Base-by-base conservation (phyloP, 1,140 invertebrate species). In the Cydia splendana region DNA sequence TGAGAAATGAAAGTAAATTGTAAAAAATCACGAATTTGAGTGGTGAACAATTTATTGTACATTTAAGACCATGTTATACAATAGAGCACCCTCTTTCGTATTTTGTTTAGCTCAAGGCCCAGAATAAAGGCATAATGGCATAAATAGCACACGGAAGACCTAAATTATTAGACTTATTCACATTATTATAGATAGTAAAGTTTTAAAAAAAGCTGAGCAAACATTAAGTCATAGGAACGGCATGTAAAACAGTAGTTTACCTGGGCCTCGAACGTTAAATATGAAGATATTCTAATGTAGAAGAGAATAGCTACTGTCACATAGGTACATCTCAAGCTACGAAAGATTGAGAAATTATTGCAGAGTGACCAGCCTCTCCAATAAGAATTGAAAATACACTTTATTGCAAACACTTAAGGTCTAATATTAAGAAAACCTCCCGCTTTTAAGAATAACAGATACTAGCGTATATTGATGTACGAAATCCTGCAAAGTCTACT, bases 351-450 rank as follows among this genome's bases (percentile, higher is more conserved):
- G 28, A 20, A 15, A 34, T 15, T 69, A 69, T 69, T 69, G 65
- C 65, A 67, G 30, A 34, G 65, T 69, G 65, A 38, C 65, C 28
- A 69, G 65, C 65, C 65, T 69, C 65, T 71, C 67, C 67, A 42
- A 71, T 18, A 75, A 76, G 12, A 38, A 38, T 76, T 65, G 30
- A 75, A 76, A 83, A 85, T 87, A 84, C 85, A 86, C 83, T 88
- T 87, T 85, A 84, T 83, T 83, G 81, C 83, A 81, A 84, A 82
- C 79, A 28, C 87, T 87, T 89, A 89, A 77, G 28, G 65, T 82
- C 85, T 88, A 90, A 80, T 82, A 83, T 85, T 82, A 77, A 79
- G 65, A 34, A 69, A 69, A 69, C 67, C 57, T 62, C 57, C 57
- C 38, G 67, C 67, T 71, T 71, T 12, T 24, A 62, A 51, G 48